A percentile compares a stretch with the other conserved stretches of the same genome.
Evolutionary conservation across 2,113 vertebrate genomes (phyloP).

Genomic region (human): DNA sequence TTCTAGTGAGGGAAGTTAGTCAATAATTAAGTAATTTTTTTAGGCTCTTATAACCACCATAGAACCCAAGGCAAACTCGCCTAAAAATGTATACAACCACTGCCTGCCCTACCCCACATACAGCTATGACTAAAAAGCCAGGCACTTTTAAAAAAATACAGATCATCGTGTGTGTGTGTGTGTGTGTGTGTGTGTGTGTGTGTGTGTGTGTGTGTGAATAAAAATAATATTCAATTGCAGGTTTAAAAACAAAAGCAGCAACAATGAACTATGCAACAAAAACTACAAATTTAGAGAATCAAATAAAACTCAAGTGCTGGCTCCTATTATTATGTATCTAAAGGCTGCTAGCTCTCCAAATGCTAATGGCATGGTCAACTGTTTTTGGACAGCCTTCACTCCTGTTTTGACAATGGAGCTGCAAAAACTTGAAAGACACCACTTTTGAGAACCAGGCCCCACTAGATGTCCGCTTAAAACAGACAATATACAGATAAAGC

Average conservation of each 20-base stretch:
- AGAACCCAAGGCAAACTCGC: slow-evolving; percentile 1
- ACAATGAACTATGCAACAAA: slow-evolving; percentile 24
- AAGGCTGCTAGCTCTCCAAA: slow-evolving; percentile 5
- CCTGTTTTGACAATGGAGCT: background rate
- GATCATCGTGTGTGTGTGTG: too few relatives aligned
- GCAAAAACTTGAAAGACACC: background rate
- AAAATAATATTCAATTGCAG: background rate
- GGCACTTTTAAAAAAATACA: background rate
- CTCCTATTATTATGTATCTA: background rate
- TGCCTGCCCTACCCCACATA: background rate
- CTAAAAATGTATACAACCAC: slow-evolving; percentile 4
- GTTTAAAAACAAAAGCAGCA: slow-evolving; percentile 21
- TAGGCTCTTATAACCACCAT: background rate
- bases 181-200: too few relatives aligned
- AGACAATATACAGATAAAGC: background rate
- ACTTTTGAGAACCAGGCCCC: background rate
- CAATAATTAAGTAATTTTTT: background rate
- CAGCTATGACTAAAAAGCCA: background rate
- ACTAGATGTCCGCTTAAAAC: background rate
- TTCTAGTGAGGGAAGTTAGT: background rate
- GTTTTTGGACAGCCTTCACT: background rate
- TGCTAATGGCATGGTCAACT: background rate
- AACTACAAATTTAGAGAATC: slow-evolving; percentile 26
- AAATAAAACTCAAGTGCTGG: slow-evolving; percentile 14
- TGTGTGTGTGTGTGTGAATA: background rate